Conservation (phyloP, 2,888 invertebrate species). For the Tetragnatha montana region DNA sequence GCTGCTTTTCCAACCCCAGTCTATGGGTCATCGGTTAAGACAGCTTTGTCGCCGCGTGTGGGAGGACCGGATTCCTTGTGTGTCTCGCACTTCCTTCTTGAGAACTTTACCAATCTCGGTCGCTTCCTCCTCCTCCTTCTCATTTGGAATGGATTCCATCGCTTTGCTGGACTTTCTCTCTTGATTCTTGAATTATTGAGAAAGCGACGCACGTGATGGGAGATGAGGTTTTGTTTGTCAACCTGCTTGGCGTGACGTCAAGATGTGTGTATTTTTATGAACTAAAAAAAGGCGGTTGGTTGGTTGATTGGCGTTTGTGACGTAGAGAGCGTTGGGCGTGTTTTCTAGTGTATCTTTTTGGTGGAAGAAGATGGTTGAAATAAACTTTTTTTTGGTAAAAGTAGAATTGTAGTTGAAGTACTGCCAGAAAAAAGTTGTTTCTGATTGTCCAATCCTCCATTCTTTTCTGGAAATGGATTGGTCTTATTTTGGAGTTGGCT, state of each 20-base stretch:
- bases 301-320: too few species aligned
- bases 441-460: too few species aligned
- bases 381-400: too few species aligned
- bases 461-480: too few species aligned
- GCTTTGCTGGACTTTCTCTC: background rate
- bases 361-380: too few species aligned
- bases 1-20: slow-evolving; percentile 13
- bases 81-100: slow-evolving; percentile 32
- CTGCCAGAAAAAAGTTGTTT: too few species aligned
- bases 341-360: too few species aligned
- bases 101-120: slow-evolving; percentile 1
- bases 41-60: slow-evolving; percentile 26
- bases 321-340: too few species aligned
- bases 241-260: background rate
- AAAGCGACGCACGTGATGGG: background rate
- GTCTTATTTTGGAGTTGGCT: too few species aligned
- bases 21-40: slow-evolving; percentile 5
- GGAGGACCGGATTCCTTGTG: slow-evolving; percentile 43
- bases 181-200: background rate
- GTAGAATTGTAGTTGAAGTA: too few species aligned
- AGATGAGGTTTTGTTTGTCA: background rate
- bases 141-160: background rate
- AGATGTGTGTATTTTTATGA: background rate
- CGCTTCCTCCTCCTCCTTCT: background rate
- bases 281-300: too few species aligned